Evolutionary conservation across 2,888 invertebrate genomes (phyloP).

Genomic region (Amblyjoppa proteus): DNA sequence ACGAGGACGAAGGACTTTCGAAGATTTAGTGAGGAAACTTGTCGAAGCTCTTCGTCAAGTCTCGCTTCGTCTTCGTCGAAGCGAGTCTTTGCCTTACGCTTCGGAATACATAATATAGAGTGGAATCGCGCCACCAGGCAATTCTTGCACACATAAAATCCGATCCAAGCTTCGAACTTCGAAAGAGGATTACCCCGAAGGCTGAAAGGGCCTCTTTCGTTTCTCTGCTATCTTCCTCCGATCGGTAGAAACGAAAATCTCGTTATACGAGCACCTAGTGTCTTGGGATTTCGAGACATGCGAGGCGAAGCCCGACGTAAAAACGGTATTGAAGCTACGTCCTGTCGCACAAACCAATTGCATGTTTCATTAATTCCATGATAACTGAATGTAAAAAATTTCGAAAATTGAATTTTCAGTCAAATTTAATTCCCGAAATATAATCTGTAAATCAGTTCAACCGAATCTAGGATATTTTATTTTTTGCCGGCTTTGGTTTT

Average conservation of each 20-base stretch:
- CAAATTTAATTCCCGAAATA: not conserved
- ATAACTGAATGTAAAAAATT: not conserved
- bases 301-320: conserved; percentile 17
- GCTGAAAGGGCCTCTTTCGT: conserved; percentile 43
- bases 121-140: conserved; percentile 22
- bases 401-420: not conserved
- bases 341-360: not conserved
- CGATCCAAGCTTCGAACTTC: conserved; percentile 56
- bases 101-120: conserved; percentile 51
- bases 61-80: no score
- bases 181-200: conserved; percentile 62
- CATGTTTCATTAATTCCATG: not conserved
- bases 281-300: conserved; percentile 22
- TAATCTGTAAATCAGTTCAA: no score
- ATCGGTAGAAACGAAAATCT: conserved; percentile 57
- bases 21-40: conserved; percentile 51
- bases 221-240: conserved; percentile 37
- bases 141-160: conserved; percentile 48
- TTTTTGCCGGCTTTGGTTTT: no score
- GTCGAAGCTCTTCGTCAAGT: conserved; percentile 42
- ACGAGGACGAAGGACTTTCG: conserved; percentile 41
- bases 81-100: conserved; percentile 28
- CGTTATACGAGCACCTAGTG: conserved; percentile 58
- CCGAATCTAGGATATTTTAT: no score
- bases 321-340: not conserved